These are phyloP conservation scores for Sericinus montela DNA, from an alignment of 2,888 invertebrate species.

Conservation along the genomic window DNA sequence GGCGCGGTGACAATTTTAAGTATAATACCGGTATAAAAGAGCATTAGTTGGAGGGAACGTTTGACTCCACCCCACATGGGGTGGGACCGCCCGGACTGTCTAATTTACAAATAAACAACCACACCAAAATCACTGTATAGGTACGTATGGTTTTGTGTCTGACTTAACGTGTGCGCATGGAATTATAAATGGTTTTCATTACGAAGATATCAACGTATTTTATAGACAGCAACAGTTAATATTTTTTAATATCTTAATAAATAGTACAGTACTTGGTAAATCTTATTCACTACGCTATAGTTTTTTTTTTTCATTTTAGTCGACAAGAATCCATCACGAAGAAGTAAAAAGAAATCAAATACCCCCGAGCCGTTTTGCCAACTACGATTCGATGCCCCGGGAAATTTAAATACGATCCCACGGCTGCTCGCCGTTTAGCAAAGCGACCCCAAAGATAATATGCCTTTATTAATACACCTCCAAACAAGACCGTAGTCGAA, in stretches of 20 bases:
- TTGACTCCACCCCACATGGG: slow-evolving; percentile 2
- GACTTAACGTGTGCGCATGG: no score
- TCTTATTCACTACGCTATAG: no score
- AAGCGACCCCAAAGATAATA: slow-evolving; percentile 51
- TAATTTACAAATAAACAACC: neutral
- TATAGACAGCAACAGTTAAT: no score
- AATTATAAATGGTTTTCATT: no score
- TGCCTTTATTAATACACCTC: slow-evolving; percentile 56
- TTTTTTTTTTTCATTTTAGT: no score
- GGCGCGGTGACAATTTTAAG: neutral
- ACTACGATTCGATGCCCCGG: slow-evolving; percentile 2
- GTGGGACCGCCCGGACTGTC: neutral
- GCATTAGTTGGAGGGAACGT: slow-evolving; percentile 1
- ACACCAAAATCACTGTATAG: neutral
- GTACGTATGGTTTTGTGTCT: no score
- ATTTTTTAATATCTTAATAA: no score
- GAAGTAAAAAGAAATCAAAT: neutral
- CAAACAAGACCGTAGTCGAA: slow-evolving; percentile 64
- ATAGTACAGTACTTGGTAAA: no score
- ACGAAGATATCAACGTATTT: no score
- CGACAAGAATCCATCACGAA: no score
- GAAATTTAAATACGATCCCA: slow-evolving; percentile 42
- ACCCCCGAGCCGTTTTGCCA: slow-evolving; percentile 3
- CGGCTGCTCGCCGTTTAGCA: slow-evolving; percentile 41
- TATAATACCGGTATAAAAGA: slow-evolving; percentile 8